phyloP scores from a whole-genome alignment of 2,888 invertebrate genomes.

The Cheilosia variabilis region DNA sequence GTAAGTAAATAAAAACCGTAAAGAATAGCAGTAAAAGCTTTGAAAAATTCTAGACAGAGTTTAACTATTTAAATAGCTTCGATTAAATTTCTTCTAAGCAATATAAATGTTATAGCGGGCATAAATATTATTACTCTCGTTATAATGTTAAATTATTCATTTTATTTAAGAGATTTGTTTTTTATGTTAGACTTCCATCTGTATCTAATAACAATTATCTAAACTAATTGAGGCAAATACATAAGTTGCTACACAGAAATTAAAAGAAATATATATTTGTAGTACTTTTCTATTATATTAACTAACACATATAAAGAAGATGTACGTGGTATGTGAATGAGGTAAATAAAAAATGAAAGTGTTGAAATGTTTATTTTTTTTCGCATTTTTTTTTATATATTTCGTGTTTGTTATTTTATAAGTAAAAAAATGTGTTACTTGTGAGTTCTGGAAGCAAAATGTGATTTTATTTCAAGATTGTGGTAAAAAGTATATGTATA shows the following conservation, averaged over 20 bases:
- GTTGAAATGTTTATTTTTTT: not conserved
- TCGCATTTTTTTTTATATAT: slow-evolving; percentile 10
- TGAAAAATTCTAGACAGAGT: slow-evolving; percentile 36
- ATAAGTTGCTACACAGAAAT: slow-evolving; percentile 65
- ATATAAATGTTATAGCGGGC: slow-evolving; percentile 36
- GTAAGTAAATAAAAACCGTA: slow-evolving; percentile 38
- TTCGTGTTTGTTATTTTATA: slow-evolving; percentile 6
- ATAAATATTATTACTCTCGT: slow-evolving; percentile 23
- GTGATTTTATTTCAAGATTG: slow-evolving; percentile 27
- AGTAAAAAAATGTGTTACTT: slow-evolving; percentile 25
- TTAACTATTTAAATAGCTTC: slow-evolving; percentile 37
- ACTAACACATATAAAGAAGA: slow-evolving; percentile 68
- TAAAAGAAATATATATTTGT: slow-evolving; percentile 25
- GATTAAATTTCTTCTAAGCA: slow-evolving; percentile 42
- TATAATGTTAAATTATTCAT: slow-evolving; percentile 31
- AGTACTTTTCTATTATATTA: slow-evolving; percentile 49
- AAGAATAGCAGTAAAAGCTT: slow-evolving; percentile 38
- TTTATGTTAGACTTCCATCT: slow-evolving; percentile 29
- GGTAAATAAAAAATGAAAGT: slow-evolving; percentile 12
- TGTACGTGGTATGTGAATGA: slow-evolving; percentile 63
- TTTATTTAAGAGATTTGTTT: slow-evolving; percentile 42
- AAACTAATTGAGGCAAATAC: slow-evolving; percentile 52
- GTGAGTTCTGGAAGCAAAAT: slow-evolving; percentile 57
- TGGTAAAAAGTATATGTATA: slow-evolving; percentile 18
- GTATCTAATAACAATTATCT: slow-evolving; percentile 65